Percentiles rank a stretch among this genome's conserved stretches.
These are phyloP conservation scores for human (Homo sapiens) DNA, from an alignment of 2,113 vertebrate species.

Conservation along the genomic window DNA sequence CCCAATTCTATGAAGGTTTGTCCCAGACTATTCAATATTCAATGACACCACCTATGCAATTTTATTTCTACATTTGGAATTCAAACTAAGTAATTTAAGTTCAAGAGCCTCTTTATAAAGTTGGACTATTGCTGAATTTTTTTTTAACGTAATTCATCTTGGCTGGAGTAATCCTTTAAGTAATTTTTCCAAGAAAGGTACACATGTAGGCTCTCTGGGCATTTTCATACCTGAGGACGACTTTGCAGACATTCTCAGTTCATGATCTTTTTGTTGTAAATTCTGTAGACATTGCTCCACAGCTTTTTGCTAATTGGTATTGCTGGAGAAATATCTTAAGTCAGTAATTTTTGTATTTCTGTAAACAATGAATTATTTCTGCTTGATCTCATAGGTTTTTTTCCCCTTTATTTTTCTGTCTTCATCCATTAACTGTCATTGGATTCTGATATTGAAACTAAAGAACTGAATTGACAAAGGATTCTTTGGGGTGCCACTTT, in stretches of 20 bases:
- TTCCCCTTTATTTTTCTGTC: background rate
- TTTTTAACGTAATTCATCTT: background rate
- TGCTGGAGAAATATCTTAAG: background rate
- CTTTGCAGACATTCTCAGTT: background rate
- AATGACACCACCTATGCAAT: background rate
- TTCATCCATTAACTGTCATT: background rate
- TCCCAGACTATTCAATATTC: background rate
- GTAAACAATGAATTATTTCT: background rate
- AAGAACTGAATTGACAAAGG: background rate
- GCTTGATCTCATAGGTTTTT: background rate
- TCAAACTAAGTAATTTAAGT: background rate
- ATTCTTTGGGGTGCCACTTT: no score
- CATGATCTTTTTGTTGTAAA: background rate
- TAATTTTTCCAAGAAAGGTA: background rate
- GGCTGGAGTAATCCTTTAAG: background rate
- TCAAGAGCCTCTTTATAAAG: background rate
- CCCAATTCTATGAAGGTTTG: background rate
- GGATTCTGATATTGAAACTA: background rate
- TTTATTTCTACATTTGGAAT: slow-evolving; percentile 14
- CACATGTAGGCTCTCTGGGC: background rate
- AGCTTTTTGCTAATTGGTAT: background rate
- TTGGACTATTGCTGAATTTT: background rate
- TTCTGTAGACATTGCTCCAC: background rate
- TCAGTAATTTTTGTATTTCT: background rate
- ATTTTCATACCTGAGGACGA: background rate